These are phyloP conservation scores for Ochropleura plecta DNA, from an alignment of 2,888 invertebrate species.

Conservation along the genomic window DNA sequence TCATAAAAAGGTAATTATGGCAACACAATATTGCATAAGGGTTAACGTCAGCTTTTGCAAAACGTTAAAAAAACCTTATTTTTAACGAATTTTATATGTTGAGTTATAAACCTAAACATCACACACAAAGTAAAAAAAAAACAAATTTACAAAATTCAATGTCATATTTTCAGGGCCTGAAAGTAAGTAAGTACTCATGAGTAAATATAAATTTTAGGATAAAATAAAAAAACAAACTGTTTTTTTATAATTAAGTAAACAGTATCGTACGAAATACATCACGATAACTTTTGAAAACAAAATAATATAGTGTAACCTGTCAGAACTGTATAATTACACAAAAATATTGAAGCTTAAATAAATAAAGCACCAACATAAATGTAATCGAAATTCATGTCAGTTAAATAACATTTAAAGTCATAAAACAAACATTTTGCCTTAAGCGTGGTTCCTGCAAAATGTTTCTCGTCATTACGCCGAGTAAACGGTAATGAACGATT, in stretches of 20 bases:
- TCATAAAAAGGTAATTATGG: not conserved
- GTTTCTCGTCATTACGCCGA: constrained; percentile 49
- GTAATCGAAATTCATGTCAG: constrained; percentile 42
- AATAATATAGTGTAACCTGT: not conserved
- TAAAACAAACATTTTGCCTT: constrained; percentile 52
- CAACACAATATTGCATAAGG: too few relatives aligned
- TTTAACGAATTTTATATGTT: too few relatives aligned
- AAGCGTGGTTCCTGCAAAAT: constrained; percentile 28
- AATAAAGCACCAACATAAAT: constrained; percentile 30
- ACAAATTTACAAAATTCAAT: not conserved
- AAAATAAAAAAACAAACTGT: not conserved
- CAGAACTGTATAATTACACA: not conserved
- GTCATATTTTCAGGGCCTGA: not conserved
- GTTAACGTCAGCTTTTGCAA: too few relatives aligned
- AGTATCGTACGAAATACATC: not conserved
- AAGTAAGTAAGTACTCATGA: not conserved
- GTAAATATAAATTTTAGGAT: too few relatives aligned
- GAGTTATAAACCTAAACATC: not conserved
- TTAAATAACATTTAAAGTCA: constrained; percentile 45
- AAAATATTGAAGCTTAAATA: constrained; percentile 21
- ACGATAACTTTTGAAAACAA: not conserved
- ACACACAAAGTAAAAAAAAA: not conserved
- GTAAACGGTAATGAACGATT: constrained; percentile 61
- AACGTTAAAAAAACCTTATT: too few relatives aligned
- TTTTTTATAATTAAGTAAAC: not conserved